Evolutionary conservation across 23 tunicate genomes (phyloP).

Genomic region (Trididemnum clinides): DNA sequence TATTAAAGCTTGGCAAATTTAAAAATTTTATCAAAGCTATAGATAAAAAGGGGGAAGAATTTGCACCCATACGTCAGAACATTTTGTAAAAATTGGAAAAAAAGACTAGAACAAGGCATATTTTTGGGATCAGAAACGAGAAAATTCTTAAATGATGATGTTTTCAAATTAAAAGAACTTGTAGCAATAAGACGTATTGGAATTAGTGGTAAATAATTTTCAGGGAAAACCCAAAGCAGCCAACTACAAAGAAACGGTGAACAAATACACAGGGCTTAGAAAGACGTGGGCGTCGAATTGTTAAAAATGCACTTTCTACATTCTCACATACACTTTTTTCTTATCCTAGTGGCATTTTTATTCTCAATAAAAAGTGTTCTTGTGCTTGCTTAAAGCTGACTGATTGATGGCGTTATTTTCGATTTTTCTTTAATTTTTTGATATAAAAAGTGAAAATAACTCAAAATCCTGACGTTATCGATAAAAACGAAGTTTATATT

Average conservation of each 20-base stretch:
- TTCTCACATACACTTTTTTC: constrained; percentile 10
- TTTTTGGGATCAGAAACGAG: constrained; percentile 19
- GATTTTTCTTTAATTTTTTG: not conserved
- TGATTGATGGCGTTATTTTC: not conserved
- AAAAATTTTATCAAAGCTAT: constrained; percentile 38
- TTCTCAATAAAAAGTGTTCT: not conserved
- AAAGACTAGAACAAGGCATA: not conserved
- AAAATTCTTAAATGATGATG: not conserved
- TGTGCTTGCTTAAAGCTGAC: not conserved
- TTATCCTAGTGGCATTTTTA: no score
- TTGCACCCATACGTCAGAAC: not conserved
- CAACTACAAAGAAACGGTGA: not conserved
- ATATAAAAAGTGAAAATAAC: not conserved
- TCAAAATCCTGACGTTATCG: not conserved
- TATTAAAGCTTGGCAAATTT: constrained; percentile 13
- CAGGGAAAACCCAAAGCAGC: not conserved
- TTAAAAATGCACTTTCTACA: constrained; percentile 11
- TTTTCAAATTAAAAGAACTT: not conserved
- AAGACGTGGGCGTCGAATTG: not conserved
- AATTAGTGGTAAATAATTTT: not conserved
- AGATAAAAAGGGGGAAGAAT: not conserved
- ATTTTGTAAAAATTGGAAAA: not conserved
- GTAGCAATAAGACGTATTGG: not conserved
- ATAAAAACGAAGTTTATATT: not conserved
- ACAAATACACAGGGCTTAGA: not conserved